Conservation (phyloP, 1,140 invertebrate species). For the Lerema accius region DNA sequence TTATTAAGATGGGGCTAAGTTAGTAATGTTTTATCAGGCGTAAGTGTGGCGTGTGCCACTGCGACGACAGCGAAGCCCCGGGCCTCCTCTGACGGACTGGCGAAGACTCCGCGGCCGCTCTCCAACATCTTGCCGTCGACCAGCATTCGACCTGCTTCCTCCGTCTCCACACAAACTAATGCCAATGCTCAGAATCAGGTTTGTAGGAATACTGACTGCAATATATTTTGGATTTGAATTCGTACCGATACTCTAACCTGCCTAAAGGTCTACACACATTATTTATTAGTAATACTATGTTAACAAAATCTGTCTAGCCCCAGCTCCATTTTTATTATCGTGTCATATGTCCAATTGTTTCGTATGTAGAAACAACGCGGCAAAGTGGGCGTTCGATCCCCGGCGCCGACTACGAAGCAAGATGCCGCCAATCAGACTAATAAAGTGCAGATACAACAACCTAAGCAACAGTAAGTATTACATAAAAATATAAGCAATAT, state of each 20-base stretch:
- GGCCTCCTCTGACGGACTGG: conserved; percentile 71
- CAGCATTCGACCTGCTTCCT: conserved; percentile 87
- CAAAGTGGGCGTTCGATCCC: conserved; percentile 84
- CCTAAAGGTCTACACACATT: too few species aligned
- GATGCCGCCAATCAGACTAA: conserved; percentile 88
- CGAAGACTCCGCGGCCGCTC: conserved; percentile 84
- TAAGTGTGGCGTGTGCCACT: conserved; percentile 59
- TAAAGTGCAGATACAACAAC: conserved; percentile 70
- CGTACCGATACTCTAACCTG: too few species aligned
- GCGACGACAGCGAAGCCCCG: conserved; percentile 60
- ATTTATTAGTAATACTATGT: too few species aligned
- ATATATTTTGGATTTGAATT: too few species aligned
- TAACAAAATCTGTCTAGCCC: too few species aligned
- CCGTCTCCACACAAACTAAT: conserved; percentile 89
- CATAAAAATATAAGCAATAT: too few species aligned
- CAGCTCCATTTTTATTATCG: not conserved
- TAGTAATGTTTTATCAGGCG: conserved; percentile 42
- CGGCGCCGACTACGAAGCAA: conserved; percentile 85
- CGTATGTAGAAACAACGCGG: conserved; percentile 40
- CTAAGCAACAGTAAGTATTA: conserved; percentile 72
- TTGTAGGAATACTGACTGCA: conserved; percentile 34
- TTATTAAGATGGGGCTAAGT: too few species aligned
- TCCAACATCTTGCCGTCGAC: conserved; percentile 87
- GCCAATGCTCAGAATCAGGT: conserved; percentile 85
- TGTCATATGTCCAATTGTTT: not conserved